Evolutionary conservation across 2,888 invertebrate species (phyloP).

Genomic region (Sceliomorpha sp.): DNA sequence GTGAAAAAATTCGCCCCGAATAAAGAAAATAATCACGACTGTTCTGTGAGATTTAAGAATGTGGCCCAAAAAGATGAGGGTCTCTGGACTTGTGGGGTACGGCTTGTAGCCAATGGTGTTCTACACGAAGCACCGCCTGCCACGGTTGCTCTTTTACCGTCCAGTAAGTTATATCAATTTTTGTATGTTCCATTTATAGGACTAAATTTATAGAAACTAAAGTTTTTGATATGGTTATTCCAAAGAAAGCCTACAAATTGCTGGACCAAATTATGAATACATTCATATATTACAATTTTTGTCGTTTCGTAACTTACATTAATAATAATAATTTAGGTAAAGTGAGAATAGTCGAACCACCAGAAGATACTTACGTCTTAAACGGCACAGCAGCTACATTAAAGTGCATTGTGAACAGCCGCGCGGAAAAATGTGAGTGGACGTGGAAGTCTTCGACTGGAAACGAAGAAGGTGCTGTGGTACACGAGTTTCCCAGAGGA

Average conservation of each 20-base stretch:
- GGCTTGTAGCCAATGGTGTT: constrained; percentile 69
- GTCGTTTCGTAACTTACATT: too few relatives aligned
- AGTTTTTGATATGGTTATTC: too few relatives aligned
- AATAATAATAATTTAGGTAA: constrained; percentile 65
- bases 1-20: constrained; percentile 73
- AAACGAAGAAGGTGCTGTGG: constrained; percentile 61
- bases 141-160: constrained; percentile 73
- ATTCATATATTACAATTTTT: too few relatives aligned
- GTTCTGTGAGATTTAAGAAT: constrained; percentile 76
- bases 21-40: constrained; percentile 75
- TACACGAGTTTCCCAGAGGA: constrained; percentile 71
- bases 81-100: constrained; percentile 77
- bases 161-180: constrained; percentile 68
- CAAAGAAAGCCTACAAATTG: too few relatives aligned
- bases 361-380: constrained; percentile 68
- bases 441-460: constrained; percentile 68
- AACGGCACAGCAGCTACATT: constrained; percentile 68
- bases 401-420: constrained; percentile 71
- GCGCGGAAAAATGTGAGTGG: constrained; percentile 75
- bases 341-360: constrained; percentile 71
- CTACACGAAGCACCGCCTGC: constrained; percentile 77
- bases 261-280: too few relatives aligned
- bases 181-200: too few relatives aligned
- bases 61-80: constrained; percentile 77
- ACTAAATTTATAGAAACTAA: too few relatives aligned